Evolutionary conservation across 2,797 vertebrate species (phyloP).

Genomic region (Anguilla anguilla): DNA sequence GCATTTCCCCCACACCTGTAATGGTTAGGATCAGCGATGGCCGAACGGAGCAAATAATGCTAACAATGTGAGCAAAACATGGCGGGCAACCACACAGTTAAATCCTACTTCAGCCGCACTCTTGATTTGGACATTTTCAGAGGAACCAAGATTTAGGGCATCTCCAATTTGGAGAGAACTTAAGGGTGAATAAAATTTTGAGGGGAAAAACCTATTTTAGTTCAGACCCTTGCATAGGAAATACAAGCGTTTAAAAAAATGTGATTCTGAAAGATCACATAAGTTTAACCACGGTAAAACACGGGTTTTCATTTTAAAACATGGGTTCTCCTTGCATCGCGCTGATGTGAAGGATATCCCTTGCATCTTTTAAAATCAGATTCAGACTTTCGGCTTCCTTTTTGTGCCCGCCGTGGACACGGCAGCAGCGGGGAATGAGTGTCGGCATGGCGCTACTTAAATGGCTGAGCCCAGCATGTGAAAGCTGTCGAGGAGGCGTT

Average conservation of each 20-base stretch:
- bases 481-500: conserved; percentile 49
- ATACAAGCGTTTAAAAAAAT: conserved; percentile 18
- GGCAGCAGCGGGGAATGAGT: background rate
- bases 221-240: conserved; percentile 42
- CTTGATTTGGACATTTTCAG: conserved; percentile 61
- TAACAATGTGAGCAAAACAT: background rate
- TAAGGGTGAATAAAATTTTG: conserved; percentile 61
- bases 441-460: background rate
- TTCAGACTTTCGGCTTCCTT: background rate
- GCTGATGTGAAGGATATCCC: background rate
- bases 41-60: background rate
- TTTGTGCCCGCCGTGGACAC: background rate
- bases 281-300: conserved; percentile 42
- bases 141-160: conserved; percentile 57
- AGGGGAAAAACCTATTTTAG: conserved; percentile 56
- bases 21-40: background rate
- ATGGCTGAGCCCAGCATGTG: conserved; percentile 32
- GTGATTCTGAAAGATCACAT: background rate
- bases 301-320: background rate
- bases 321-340: background rate
- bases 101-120: conserved; percentile 26
- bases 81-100: conserved; percentile 46
- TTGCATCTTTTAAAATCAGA: background rate
- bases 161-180: conserved; percentile 42
- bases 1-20: background rate